Evolutionary conservation across 2,888 invertebrate species (phyloP).

Genomic region (Biston betularia): DNA sequence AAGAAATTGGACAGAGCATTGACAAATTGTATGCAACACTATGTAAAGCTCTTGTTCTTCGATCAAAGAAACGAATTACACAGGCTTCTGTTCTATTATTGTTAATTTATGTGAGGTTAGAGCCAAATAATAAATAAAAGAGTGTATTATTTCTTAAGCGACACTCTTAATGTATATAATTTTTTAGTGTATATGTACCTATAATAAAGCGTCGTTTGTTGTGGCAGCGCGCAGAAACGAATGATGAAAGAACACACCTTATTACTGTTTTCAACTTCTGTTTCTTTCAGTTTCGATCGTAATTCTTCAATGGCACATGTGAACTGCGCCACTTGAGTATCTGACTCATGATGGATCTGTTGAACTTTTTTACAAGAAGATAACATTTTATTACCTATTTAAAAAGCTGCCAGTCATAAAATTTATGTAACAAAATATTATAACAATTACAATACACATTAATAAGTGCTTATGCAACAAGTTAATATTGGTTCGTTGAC

Average conservation of each 20-base stretch:
- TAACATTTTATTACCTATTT: background rate
- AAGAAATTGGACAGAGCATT: no score
- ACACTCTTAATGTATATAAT: no score
- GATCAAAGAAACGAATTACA: no score
- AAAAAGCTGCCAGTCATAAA: background rate
- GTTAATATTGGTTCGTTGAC: slow-evolving; percentile 1
- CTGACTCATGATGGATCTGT: slow-evolving; percentile 71
- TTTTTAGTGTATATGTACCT: no score
- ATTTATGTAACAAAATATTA: slow-evolving; percentile 2
- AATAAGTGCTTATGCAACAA: slow-evolving; percentile 1
- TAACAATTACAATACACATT: background rate
- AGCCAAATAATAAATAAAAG: no score
- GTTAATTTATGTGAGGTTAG: no score
- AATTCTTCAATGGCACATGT: slow-evolving; percentile 74
- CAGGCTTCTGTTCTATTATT: no score
- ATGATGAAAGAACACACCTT: slow-evolving; percentile 58
- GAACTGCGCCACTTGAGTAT: slow-evolving; percentile 74
- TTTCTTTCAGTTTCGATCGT: slow-evolving; percentile 66
- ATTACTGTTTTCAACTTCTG: slow-evolving; percentile 67
- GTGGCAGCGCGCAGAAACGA: no score
- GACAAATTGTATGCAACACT: no score
- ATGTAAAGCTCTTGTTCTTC: no score
- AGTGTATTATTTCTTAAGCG: no score
- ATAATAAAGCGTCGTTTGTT: no score
- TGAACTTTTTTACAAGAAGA: slow-evolving; percentile 57